phyloP scores from a whole-genome alignment of 2,113 vertebrate species.

The Rhegmatorhina hoffmannsi region DNA sequence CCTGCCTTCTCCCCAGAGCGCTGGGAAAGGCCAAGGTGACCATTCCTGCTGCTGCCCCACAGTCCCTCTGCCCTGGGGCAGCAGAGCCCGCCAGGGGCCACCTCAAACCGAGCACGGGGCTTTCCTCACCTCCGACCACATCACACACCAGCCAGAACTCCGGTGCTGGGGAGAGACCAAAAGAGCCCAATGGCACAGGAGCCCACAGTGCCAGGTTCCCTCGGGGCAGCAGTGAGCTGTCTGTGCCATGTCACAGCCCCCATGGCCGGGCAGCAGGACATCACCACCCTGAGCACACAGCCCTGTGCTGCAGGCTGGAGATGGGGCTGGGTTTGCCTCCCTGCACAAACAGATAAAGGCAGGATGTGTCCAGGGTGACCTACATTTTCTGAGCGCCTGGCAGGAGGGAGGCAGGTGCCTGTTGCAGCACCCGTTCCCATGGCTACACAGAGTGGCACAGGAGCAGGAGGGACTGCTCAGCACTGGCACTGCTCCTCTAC shows the following conservation, averaged over 20 bases:
- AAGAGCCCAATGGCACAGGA: neutral
- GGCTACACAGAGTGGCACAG: neutral
- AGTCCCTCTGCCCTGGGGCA: accelerated
- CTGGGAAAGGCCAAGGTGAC: neutral
- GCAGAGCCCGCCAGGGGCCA: neutral
- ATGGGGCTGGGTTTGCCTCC: neutral
- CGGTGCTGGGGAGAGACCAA: neutral
- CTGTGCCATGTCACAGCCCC: neutral
- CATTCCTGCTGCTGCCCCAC: neutral
- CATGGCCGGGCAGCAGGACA: neutral
- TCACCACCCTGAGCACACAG: neutral
- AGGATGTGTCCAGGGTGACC: neutral
- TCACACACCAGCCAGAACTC: neutral
- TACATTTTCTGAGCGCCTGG: accelerated
- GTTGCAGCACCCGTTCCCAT: neutral
- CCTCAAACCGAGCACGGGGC: neutral
- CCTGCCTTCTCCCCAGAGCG: neutral
- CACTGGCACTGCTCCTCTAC: neutral
- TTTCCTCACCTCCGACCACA: neutral
- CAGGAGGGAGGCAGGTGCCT: neutral
- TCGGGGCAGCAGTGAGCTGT: neutral
- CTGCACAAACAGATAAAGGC: neutral
- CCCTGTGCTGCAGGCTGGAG: neutral
- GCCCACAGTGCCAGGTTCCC: neutral
- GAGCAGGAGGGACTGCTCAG: no score